Evolutionary conservation across 2,888 invertebrate species (phyloP).

Genomic region (Pogonocherus hispidulus): DNA sequence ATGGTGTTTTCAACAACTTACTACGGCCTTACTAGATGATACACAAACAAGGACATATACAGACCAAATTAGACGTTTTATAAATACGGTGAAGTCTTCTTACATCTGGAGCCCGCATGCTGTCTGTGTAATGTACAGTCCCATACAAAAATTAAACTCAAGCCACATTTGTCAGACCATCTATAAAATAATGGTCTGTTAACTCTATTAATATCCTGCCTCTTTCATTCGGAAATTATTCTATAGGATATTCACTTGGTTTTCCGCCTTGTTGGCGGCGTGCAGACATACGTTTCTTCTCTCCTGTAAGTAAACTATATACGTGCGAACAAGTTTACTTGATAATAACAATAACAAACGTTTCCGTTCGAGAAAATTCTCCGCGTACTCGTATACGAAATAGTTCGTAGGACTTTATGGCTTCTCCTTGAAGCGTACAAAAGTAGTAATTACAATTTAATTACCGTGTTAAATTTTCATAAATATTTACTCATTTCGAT

Average conservation of each 20-base stretch:
- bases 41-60: slow-evolving; percentile 3
- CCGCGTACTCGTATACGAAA: background rate
- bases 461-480: slow-evolving; percentile 6
- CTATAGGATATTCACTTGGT: too few species aligned
- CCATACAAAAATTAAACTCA: background rate
- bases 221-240: too few species aligned
- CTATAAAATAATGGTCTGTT: too few species aligned
- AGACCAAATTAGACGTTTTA: slow-evolving; percentile 26
- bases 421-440: background rate
- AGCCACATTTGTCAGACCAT: background rate
- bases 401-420: background rate
- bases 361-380: slow-evolving; percentile 11
- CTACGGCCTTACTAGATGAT: too few species aligned
- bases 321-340: too few species aligned
- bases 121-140: slow-evolving; percentile 20
- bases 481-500: slow-evolving; percentile 6
- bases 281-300: too few species aligned
- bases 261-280: too few species aligned
- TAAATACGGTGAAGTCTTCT: slow-evolving; percentile 12
- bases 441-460: slow-evolving; percentile 20
- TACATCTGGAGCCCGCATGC: slow-evolving; percentile 29
- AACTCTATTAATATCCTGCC: too few species aligned
- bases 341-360: too few species aligned
- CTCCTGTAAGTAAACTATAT: too few species aligned
- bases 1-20: too few species aligned